These are phyloP conservation scores for Sinonovacula constricta DNA, from an alignment of 1,140 invertebrate species.

Conservation along the genomic window DNA sequence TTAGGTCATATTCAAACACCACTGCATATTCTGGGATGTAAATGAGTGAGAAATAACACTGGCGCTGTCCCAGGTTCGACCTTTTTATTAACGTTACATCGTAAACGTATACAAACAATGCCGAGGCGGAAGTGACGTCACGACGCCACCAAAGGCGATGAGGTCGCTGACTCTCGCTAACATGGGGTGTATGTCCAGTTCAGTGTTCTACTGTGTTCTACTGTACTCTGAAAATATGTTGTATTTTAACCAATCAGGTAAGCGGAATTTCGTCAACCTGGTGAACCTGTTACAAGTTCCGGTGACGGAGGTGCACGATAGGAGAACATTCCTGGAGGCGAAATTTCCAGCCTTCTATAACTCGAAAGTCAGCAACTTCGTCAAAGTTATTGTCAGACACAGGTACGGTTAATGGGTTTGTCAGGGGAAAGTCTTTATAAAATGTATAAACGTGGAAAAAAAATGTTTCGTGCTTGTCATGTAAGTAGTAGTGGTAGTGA, in stretches of 20 bases:
- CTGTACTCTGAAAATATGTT: not conserved
- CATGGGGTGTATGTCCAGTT: not conserved
- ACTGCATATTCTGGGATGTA: too few species aligned
- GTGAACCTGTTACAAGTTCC: constrained; percentile 80
- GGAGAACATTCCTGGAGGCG: constrained; percentile 75
- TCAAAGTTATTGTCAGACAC: constrained; percentile 77
- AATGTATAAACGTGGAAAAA: too few species aligned
- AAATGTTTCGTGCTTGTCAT: too few species aligned
- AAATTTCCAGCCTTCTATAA: constrained; percentile 76
- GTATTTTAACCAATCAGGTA: constrained; percentile 68
- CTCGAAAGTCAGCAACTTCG: constrained; percentile 69
- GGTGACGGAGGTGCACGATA: constrained; percentile 79
- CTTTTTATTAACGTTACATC: too few species aligned
- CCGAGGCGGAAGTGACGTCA: too few species aligned
- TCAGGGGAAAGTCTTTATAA: too few species aligned
- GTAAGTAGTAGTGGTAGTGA: too few species aligned
- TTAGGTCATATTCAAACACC: too few species aligned
- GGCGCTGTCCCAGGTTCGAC: too few species aligned
- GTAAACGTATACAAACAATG: too few species aligned
- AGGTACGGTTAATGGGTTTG: constrained; percentile 77
- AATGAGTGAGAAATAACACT: too few species aligned
- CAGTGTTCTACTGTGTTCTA: not conserved
- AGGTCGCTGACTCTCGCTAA: not conserved
- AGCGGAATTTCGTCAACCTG: constrained; percentile 78
- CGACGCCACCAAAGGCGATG: too few species aligned